A percentile compares a stretch with the other conserved stretches of the same genome.
phyloP scores from a whole-genome alignment of 2,888 invertebrate species.

The Colletes collaris region DNA sequence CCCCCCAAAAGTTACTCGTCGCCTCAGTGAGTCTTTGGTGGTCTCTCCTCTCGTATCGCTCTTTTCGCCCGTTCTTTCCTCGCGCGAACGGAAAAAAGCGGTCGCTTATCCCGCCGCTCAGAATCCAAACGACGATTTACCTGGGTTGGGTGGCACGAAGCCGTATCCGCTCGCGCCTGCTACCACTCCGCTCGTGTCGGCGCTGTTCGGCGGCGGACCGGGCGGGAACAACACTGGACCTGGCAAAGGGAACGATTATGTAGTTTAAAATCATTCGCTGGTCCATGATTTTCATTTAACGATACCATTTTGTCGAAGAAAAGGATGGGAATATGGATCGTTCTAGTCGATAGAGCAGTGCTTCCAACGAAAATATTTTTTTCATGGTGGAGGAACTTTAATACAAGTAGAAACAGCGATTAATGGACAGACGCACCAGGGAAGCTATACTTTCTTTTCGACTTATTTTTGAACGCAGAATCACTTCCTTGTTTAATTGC shows the following conservation, averaged over 20 bases:
- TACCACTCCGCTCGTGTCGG: conserved; percentile 91
- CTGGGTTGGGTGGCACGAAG: conserved; percentile 91
- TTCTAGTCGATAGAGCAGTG: no score
- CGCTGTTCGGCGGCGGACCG: conserved; percentile 87
- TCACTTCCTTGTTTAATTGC: background rate
- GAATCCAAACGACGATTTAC: conserved; percentile 84
- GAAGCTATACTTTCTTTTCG: no score
- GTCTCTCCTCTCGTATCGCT: background rate
- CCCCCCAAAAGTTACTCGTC: conserved; percentile 32
- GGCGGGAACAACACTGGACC: conserved; percentile 92
- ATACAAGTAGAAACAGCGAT: no score
- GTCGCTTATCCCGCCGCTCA: conserved; percentile 47
- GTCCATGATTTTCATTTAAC: no score
- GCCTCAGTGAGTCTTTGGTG: conserved; percentile 50
- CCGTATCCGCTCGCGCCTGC: conserved; percentile 94
- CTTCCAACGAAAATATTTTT: no score
- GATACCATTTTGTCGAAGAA: no score
- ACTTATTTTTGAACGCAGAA: background rate
- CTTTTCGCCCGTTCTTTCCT: conserved; percentile 2
- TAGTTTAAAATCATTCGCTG: no score
- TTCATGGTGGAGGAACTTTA: no score
- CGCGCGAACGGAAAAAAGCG: conserved; percentile 19
- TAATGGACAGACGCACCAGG: no score
- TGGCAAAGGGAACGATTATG: conserved; percentile 66
- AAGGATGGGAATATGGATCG: no score